Conservation (phyloP, 2,888 invertebrate genomes). For the Cryptosula pallasiana region DNA sequence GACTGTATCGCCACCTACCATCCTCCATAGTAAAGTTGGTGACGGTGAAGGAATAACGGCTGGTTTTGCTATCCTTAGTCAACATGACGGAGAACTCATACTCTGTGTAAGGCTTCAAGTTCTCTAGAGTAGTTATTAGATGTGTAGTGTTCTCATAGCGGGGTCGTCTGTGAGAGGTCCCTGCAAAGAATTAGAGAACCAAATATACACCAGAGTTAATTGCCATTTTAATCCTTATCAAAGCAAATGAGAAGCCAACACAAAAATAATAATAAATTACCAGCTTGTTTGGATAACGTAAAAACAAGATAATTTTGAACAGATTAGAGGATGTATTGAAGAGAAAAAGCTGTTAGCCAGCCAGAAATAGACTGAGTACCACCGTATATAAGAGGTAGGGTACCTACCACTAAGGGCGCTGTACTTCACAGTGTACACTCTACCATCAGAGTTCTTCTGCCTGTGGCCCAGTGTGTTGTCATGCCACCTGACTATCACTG, state of each 20-base stretch:
- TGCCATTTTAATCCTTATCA: no score
- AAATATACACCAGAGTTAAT: no score
- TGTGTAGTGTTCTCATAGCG: conserved; percentile 81
- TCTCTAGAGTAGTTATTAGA: conserved; percentile 70
- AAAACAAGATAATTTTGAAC: no score
- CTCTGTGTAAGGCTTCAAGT: conserved; percentile 65
- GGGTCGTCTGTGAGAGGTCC: conserved; percentile 35
- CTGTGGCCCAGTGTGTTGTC: conserved; percentile 78
- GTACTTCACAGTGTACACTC: conserved; percentile 81
- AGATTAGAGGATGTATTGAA: no score
- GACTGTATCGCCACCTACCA: conserved; percentile 36
- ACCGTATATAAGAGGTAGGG: no score
- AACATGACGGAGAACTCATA: conserved; percentile 90
- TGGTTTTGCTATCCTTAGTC: conserved; percentile 69
- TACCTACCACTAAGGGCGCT: conserved; percentile 25
- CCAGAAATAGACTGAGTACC: no score
- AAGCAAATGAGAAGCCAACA: no score
- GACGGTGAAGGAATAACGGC: conserved; percentile 93
- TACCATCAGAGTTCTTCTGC: conserved; percentile 77
- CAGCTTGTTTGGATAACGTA: no score
- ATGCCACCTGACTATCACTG: conserved; percentile 91
- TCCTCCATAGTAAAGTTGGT: conserved; percentile 79
- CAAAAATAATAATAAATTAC: no score
- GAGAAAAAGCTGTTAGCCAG: no score
- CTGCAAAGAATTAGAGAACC: background rate